phyloP scores from a whole-genome alignment of 2,888 invertebrate genomes.

The Aspidiotus rigidus region DNA sequence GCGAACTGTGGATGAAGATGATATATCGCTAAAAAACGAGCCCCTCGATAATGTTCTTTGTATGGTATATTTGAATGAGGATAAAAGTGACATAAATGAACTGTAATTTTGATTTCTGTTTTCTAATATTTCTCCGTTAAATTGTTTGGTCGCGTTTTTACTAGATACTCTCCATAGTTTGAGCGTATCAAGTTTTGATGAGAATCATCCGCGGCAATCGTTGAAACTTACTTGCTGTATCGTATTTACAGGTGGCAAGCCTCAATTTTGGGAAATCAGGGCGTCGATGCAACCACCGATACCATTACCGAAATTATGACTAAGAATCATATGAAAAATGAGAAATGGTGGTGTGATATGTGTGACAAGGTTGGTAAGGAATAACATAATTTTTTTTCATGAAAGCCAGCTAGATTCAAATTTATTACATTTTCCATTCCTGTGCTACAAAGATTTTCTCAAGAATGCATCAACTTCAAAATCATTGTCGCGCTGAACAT shows the following conservation, averaged over 20 bases:
- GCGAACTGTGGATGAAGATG: neutral
- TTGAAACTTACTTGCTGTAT: neutral
- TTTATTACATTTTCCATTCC: neutral
- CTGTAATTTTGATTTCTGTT: conserved; percentile 1
- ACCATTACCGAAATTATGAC: conserved; percentile 15
- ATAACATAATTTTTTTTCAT: neutral
- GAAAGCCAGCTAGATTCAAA: neutral
- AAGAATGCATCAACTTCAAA: conserved; percentile 10
- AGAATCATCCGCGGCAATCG: neutral
- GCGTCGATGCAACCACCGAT: conserved; percentile 2
- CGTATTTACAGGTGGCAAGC: conserved; percentile 1
- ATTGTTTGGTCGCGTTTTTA: neutral
- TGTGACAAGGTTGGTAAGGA: conserved; percentile 10
- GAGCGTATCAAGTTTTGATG: neutral
- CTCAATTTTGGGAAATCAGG: neutral
- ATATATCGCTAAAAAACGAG: neutral
- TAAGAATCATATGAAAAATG: conserved; percentile 6
- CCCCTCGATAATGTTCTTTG: neutral
- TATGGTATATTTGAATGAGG: neutral
- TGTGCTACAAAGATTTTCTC: conserved; percentile 13
- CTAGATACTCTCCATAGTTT: neutral
- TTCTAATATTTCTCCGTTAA: neutral
- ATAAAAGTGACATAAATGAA: neutral
- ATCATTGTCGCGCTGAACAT: conserved; percentile 23
- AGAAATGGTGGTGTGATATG: conserved; percentile 19